Evolutionary conservation across 2,113 vertebrate species (phyloP).

Genomic region (Cyanistes caeruleus): DNA sequence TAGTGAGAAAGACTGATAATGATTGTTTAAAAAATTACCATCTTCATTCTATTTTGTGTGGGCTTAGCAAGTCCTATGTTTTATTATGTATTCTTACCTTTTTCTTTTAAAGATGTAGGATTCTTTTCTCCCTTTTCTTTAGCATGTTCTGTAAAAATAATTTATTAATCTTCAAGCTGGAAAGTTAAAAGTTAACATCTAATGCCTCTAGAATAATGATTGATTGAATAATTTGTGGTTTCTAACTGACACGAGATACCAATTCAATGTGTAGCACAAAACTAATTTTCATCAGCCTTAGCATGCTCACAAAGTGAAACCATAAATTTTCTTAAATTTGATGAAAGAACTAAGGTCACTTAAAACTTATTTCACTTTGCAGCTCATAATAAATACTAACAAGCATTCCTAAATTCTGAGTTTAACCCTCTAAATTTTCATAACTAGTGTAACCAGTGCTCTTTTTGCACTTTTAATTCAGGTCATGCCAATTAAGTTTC

Average conservation of each 20-base stretch:
- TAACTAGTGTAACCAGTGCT: neutral
- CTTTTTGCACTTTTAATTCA: neutral
- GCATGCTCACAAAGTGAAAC: neutral
- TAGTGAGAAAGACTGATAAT: neutral
- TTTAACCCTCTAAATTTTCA: neutral
- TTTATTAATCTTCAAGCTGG: neutral
- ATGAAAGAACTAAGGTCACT: neutral
- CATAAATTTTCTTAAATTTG: neutral
- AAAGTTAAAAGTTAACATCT: neutral
- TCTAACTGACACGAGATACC: neutral
- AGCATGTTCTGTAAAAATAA: neutral
- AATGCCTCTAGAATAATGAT: neutral
- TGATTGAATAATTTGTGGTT: neutral
- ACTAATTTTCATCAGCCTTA: neutral
- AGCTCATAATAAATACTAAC: neutral
- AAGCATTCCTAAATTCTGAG: neutral
- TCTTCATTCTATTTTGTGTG: neutral
- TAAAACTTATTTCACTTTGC: neutral
- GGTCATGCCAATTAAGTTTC: neutral
- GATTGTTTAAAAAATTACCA: neutral
- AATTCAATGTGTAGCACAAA: neutral
- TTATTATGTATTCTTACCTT: slow-evolving; percentile 10
- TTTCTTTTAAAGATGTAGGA: slow-evolving; percentile 29
- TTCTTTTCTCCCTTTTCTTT: slow-evolving; percentile 52
- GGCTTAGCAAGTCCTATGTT: neutral